phyloP scores from a whole-genome alignment of 2,113 vertebrate species.

The Patagioenas fasciata region DNA sequence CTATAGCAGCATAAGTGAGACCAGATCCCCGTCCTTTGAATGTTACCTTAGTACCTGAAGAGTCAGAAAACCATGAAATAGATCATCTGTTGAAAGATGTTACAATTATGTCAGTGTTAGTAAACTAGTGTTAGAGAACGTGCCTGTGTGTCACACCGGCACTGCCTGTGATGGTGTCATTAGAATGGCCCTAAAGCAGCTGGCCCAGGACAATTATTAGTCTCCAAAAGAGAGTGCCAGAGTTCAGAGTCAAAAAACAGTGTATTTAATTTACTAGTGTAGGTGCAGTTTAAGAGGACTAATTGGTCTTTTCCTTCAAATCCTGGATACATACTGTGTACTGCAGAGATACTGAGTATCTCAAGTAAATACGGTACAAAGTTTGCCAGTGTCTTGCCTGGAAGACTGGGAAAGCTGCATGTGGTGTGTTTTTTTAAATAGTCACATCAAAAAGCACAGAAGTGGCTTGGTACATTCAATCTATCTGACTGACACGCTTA shows the following conservation, averaged over 20 bases:
- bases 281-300: not conserved
- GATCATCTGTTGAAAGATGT: not conserved
- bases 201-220: not conserved
- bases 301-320: not conserved
- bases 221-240: not conserved
- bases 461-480: not conserved
- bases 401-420: not conserved
- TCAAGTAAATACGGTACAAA: not conserved
- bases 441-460: not conserved
- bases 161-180: not conserved
- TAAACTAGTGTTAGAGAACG: not conserved
- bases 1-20: not conserved
- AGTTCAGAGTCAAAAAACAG: not conserved
- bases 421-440: not conserved
- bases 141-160: not conserved
- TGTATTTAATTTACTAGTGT: not conserved
- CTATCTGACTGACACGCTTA: not conserved
- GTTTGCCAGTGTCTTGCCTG: not conserved
- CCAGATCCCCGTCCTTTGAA: not conserved
- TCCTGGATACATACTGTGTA: not conserved
- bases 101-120: not conserved
- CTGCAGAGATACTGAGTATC: not conserved
- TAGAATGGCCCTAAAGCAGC: not conserved
- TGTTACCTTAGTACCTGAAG: not conserved
- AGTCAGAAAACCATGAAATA: not conserved